A percentile compares a stretch with the other conserved stretches of the same genome.
phyloP scores from a whole-genome alignment of 2,888 invertebrate genomes.

The Lochmaea capreae region DNA sequence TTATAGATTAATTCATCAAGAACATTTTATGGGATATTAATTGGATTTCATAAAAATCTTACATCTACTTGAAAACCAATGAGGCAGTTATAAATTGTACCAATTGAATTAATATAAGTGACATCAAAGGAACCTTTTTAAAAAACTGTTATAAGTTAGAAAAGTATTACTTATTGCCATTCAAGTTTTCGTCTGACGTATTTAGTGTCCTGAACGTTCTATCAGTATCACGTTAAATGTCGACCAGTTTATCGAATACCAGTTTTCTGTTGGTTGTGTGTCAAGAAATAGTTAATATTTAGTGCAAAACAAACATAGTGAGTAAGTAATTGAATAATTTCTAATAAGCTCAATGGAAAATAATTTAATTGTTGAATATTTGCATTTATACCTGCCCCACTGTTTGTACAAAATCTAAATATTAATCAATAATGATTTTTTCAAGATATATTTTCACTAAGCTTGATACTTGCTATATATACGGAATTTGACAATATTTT shows the following conservation, averaged over 20 bases:
- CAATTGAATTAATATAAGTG: background rate
- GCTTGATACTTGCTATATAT: constrained; percentile 29
- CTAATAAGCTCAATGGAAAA: too few relatives aligned
- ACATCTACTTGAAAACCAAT: background rate
- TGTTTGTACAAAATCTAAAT: constrained; percentile 15
- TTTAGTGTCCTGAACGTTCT: too few relatives aligned
- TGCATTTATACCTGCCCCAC: constrained; percentile 18
- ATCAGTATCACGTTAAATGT: too few relatives aligned
- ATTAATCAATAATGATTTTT: constrained; percentile 17
- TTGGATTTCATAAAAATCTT: background rate
- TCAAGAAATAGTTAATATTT: too few relatives aligned
- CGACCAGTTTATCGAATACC: too few relatives aligned
- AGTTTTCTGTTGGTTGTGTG: too few relatives aligned
- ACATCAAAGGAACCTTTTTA: too few relatives aligned
- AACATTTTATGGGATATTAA: constrained; percentile 1
- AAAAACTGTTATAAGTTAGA: too few relatives aligned
- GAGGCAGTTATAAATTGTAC: constrained; percentile 1
- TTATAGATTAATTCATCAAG: background rate
- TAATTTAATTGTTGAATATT: background rate
- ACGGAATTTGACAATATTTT: constrained; percentile 17
- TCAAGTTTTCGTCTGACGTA: too few relatives aligned
- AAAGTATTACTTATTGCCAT: too few relatives aligned
- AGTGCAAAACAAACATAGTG: too few relatives aligned
- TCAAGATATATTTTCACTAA: constrained; percentile 22
- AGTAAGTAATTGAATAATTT: too few relatives aligned